Percentiles rank a stretch among this genome's conserved stretches.
Evolutionary conservation across 2,113 vertebrate genomes (phyloP).

Genomic region (Leucoraja erinaceus): DNA sequence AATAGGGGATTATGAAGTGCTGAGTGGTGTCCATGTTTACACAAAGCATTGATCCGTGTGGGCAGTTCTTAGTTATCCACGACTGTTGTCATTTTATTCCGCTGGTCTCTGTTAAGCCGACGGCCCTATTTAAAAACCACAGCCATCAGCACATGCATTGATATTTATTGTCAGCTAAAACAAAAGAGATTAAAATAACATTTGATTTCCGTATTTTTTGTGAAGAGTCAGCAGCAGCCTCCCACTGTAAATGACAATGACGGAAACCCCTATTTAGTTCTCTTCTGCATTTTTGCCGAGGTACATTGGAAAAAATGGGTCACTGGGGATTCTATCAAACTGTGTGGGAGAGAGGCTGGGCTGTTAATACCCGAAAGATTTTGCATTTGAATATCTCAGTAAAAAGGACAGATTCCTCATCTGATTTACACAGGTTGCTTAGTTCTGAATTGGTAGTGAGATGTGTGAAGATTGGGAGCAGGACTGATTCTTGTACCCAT

Average conservation of each 20-base stretch:
- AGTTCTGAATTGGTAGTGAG: neutral
- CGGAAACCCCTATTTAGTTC: neutral
- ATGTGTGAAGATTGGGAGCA: neutral
- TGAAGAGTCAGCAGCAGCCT: neutral
- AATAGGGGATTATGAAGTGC: constrained; percentile 34
- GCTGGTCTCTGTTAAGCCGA: neutral
- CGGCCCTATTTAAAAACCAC: neutral
- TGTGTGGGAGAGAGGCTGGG: neutral
- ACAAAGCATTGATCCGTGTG: neutral
- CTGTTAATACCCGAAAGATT: neutral
- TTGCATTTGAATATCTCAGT: neutral
- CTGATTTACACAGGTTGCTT: neutral
- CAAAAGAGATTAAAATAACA: constrained; percentile 5
- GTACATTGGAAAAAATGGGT: neutral
- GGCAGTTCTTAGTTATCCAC: neutral
- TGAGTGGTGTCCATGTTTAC: constrained; percentile 22
- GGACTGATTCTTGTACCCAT: neutral
- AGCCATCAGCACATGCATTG: constrained; percentile 16
- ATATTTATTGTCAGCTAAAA: neutral
- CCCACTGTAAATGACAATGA: neutral
- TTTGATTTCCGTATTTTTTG: neutral
- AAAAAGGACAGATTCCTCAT: neutral
- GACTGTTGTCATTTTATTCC: constrained; percentile 11
- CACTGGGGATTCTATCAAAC: neutral
- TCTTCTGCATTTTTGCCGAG: neutral